A percentile compares a stretch with the other conserved stretches of the same genome.
Conservation (phyloP, 2,888 invertebrate species). For the Conomelus anceps region DNA sequence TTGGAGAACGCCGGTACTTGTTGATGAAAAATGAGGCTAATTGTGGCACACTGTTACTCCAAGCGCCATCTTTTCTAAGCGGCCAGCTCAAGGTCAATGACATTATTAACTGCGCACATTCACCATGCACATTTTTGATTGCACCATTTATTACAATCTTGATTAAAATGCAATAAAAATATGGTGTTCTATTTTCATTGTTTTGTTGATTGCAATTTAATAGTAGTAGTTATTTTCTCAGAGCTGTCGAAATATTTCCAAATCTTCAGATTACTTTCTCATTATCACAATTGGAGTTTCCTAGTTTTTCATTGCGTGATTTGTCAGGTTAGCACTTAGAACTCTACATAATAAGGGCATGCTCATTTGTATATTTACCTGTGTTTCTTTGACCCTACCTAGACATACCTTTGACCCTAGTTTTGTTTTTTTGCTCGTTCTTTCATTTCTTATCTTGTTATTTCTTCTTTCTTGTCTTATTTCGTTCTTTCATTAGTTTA, state of each 20-base stretch:
- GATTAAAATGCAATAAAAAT: too few relatives aligned
- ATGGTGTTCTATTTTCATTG: too few relatives aligned
- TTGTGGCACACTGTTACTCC: not conserved
- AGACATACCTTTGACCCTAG: not conserved
- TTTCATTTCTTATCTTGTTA: too few relatives aligned
- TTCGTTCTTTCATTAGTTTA: too few relatives aligned
- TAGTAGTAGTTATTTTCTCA: not conserved
- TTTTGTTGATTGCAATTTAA: not conserved
- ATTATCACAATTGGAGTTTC: not conserved
- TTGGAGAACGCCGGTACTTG: not conserved
- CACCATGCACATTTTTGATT: not conserved
- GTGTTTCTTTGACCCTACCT: not conserved
- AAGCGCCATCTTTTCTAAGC: not conserved
- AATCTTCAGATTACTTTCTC: not conserved
- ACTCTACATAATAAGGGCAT: not conserved
- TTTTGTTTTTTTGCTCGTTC: not conserved
- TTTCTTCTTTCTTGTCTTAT: not conserved
- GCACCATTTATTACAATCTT: too few relatives aligned
- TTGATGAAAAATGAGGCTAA: not conserved
- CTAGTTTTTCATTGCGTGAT: not conserved
- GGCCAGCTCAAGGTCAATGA: not conserved
- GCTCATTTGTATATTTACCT: not conserved
- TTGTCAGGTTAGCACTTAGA: not conserved
- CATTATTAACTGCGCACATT: not conserved
- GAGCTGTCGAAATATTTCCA: not conserved